Percentiles rank a stretch among this genome's conserved stretches.
Conservation (phyloP, 2,797 vertebrate species). For the Pagetopsis macropterus region DNA sequence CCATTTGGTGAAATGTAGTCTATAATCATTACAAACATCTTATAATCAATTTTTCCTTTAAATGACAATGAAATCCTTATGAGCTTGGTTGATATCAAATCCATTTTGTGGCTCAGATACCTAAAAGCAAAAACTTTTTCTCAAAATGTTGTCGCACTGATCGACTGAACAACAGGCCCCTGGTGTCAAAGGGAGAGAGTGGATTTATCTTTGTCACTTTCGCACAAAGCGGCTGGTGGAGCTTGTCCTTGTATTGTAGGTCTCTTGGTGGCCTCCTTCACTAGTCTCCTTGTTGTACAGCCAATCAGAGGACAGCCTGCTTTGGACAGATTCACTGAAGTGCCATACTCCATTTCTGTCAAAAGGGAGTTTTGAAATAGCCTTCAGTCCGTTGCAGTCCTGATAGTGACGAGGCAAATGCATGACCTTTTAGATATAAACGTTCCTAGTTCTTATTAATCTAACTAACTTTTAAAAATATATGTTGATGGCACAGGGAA, state of each 20-base stretch:
- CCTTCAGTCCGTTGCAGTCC: neutral
- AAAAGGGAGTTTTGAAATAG: neutral
- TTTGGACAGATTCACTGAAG: neutral
- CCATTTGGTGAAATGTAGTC: slow-evolving; percentile 16
- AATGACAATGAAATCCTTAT: slow-evolving; percentile 15
- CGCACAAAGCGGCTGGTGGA: neutral
- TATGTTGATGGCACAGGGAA: no score
- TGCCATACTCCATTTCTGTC: neutral
- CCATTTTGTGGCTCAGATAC: neutral
- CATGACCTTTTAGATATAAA: neutral
- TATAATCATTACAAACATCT: slow-evolving; percentile 30
- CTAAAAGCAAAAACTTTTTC: neutral
- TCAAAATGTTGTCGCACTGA: neutral
- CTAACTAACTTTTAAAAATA: no score
- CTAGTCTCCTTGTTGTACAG: neutral
- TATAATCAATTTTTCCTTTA: neutral
- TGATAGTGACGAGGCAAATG: neutral
- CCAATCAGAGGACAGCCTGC: neutral
- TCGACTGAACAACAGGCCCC: neutral
- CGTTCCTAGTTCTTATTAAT: no score
- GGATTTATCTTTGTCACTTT: neutral
- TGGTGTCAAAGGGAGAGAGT: neutral
- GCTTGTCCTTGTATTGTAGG: neutral
- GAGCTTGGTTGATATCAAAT: slow-evolving; percentile 19
- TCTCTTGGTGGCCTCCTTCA: neutral